These are phyloP conservation scores for Acanthosepion lycidas DNA, from an alignment of 2,888 invertebrate species.

Conservation along the genomic window DNA sequence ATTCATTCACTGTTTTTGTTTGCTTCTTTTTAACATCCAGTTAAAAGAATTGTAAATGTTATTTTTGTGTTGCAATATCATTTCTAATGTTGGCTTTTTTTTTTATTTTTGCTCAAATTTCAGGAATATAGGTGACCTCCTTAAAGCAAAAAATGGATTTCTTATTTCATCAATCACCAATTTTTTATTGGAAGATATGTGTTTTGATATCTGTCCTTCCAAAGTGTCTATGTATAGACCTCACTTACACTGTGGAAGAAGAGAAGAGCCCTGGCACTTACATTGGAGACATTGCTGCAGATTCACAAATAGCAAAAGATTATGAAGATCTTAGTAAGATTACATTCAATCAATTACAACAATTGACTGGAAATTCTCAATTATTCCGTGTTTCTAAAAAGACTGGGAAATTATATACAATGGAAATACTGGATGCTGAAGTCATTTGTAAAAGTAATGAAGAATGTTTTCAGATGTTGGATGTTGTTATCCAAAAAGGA, in stretches of 20 bases:
- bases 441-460: constrained; percentile 5
- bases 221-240: not conserved
- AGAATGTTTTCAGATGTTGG: constrained; percentile 8
- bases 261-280: not conserved
- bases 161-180: no score
- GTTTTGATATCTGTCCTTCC: not conserved
- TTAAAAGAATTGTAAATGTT: no score
- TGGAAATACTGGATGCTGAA: not conserved
- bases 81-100: no score
- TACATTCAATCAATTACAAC: not conserved
- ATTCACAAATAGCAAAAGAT: constrained; percentile 18
- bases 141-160: no score
- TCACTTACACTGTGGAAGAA: not conserved
- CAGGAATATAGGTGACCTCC: no score
- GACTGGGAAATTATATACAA: not conserved
- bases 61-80: no score
- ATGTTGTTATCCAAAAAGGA: not conserved
- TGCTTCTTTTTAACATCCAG: no score
- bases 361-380: not conserved
- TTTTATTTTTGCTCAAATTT: no score
- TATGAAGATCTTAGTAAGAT: not conserved
- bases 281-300: constrained; percentile 12
- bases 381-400: not conserved
- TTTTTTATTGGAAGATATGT: no score
- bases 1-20: no score